Conservation (phyloP, 2,888 invertebrate species). For the Lithosia quadra region DNA sequence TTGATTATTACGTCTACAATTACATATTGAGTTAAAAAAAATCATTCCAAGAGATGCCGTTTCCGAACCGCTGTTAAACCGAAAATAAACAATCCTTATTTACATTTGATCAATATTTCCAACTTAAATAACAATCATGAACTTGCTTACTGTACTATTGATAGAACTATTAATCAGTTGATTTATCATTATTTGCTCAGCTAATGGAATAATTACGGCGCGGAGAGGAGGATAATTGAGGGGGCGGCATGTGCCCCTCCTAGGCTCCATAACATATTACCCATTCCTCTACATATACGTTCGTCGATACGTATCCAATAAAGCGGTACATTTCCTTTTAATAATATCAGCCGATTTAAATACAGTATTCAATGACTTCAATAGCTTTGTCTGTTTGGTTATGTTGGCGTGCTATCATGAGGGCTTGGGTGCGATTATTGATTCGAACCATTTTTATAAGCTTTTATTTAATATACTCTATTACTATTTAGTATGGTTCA, state of each 20-base stretch:
- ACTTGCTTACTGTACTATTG: constrained; percentile 29
- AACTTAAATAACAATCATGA: constrained; percentile 32
- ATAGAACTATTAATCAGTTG: constrained; percentile 65
- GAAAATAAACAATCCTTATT: constrained; percentile 2
- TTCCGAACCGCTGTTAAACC: not conserved
- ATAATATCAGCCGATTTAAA: not conserved
- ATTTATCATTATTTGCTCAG: constrained; percentile 80
- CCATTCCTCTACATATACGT: constrained; percentile 52
- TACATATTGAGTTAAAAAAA: not conserved
- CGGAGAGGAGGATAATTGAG: constrained; percentile 68
- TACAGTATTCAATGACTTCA: not conserved
- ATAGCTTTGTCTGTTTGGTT: not conserved
- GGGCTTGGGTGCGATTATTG: no score
- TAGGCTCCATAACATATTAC: constrained; percentile 54
- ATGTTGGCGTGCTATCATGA: no score
- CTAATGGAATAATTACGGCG: constrained; percentile 80
- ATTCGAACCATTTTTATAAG: no score
- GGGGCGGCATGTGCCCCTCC: constrained; percentile 49
- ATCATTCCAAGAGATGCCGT: not conserved
- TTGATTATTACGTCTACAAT: not conserved
- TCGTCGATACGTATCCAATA: constrained; percentile 14
- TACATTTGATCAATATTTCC: constrained; percentile 28
- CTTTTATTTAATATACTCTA: no score
- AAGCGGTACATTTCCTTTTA: not conserved
- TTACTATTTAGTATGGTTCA: no score